Percentiles rank a stretch among this genome's conserved stretches.
phyloP scores from a whole-genome alignment of 2,888 invertebrate genomes.

The Andricus curvator region DNA sequence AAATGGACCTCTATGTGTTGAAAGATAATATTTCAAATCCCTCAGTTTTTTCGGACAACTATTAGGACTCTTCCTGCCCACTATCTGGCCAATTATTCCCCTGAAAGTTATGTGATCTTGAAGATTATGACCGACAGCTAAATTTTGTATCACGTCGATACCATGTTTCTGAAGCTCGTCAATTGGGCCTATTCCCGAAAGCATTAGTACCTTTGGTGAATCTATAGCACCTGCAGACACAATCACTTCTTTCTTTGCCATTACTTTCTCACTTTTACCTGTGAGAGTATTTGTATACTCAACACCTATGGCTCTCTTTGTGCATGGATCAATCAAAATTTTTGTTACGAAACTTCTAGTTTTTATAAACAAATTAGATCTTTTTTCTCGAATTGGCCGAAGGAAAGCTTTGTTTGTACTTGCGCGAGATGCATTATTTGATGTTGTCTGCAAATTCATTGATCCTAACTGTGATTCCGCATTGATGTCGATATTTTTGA shows the following conservation, averaged over 20 bases:
- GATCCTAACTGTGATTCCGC: conserved; percentile 80
- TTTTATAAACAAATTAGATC: conserved; percentile 65
- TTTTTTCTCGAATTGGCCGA: conserved; percentile 81
- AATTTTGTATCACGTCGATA: too few species aligned
- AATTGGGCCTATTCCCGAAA: too few species aligned
- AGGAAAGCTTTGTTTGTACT: conserved; percentile 84
- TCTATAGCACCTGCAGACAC: conserved; percentile 62
- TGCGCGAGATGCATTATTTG: conserved; percentile 81
- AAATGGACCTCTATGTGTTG: too few species aligned
- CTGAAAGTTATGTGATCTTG: too few species aligned
- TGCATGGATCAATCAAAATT: background rate
- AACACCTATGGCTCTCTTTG: conserved; percentile 67
- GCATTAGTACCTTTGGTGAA: too few species aligned
- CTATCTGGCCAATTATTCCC: too few species aligned
- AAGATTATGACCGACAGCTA: too few species aligned
- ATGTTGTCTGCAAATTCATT: conserved; percentile 82
- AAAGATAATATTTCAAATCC: too few species aligned
- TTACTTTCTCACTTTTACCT: conserved; percentile 69
- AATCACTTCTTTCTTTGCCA: conserved; percentile 78
- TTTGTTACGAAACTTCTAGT: too few species aligned
- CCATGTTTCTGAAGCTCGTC: too few species aligned
- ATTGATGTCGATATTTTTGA: conserved; percentile 64
- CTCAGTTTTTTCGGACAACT: too few species aligned
- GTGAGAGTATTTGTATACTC: conserved; percentile 70
- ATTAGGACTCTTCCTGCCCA: too few species aligned